These are phyloP conservation scores for Buathra laborator DNA, from an alignment of 2,888 invertebrate species.

Conservation along the genomic window DNA sequence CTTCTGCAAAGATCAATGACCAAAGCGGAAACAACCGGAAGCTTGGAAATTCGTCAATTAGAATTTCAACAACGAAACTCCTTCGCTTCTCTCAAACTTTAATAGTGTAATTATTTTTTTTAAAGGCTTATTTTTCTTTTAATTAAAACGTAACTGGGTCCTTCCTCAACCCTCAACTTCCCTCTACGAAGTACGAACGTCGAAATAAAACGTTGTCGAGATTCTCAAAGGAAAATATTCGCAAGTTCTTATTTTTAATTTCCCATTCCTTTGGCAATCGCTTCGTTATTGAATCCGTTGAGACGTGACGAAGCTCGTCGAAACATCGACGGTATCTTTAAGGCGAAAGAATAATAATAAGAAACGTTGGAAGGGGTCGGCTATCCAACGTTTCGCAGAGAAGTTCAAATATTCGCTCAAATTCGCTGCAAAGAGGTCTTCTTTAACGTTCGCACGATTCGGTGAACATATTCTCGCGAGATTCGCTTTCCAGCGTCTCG, in stretches of 20 bases:
- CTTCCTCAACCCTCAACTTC: too few species aligned
- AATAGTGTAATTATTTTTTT: too few species aligned
- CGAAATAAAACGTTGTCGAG: too few species aligned
- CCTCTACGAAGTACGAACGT: too few species aligned
- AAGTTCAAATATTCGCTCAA: conserved; percentile 23
- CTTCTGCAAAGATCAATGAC: neutral
- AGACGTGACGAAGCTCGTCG: conserved; percentile 30
- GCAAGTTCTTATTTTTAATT: too few species aligned
- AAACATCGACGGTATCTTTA: conserved; percentile 13
- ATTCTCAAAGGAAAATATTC: too few species aligned
- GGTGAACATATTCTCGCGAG: conserved; percentile 7
- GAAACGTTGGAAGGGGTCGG: too few species aligned
- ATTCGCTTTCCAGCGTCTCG: conserved; percentile 20
- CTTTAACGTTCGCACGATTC: conserved; percentile 12
- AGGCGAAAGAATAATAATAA: conserved; percentile 46
- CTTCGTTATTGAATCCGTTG: conserved; percentile 44
- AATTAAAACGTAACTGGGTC: too few species aligned
- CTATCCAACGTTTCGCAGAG: conserved; percentile 10
- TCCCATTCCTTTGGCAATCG: conserved; percentile 6
- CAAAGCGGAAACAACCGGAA: neutral
- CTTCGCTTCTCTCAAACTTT: too few species aligned
- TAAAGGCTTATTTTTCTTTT: too few species aligned
- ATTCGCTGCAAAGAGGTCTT: conserved; percentile 22
- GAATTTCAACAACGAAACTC: neutral
- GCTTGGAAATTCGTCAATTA: neutral